Base-by-base conservation (phyloP, 2,888 invertebrate genomes). In the Drosophila fulvimacula region DNA sequence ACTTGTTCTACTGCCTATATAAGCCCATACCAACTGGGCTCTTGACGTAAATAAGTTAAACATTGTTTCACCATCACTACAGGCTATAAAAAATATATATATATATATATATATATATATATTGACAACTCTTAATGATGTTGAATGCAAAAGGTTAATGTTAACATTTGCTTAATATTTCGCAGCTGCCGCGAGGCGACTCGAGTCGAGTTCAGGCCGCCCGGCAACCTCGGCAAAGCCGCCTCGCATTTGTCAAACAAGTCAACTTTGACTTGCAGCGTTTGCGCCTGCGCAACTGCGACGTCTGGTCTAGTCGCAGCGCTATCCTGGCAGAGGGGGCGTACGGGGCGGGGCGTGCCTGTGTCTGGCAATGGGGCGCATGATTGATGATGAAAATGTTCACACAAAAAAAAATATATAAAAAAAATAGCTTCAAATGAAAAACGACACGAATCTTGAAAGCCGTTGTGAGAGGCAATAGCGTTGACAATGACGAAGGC, bases 271-370 rank as follows among this genome's bases (percentile, higher is more conserved):
- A 59, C 73, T 71, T 46, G 59, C 21, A 58, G 62, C 79, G 53
- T 73, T 81, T 78, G 81, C 77, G 77, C 65, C 81, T 78, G 81
- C 81, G 77, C 81, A 62, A 57, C 52, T 34, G 53, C 56, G 39
- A 13, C 27, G 41, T 42, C 41, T 19, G 19, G 39, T 44, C 44
- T 15, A 1, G 24, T 5, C 24, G 9, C 7, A 5, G 38, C 59
- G 21, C 38, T 39, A 15, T 46, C 36, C 63, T 48, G 60, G 32
- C 56, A 11, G n/a, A 17, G 34, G 19, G 21, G 24, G 7, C 13
- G 11, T 5, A 21, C 17, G 3, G 32, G 68, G n/a, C 17, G 3
- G 32, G 68, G 27, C n/a, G 34, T 52, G n/a, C 6, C 36, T 36
- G 11, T 36, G n/a, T 13, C 58, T 21, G 58, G 34, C 38, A 64